Evolutionary conservation across 2,888 invertebrate genomes (phyloP).

Genomic region (Cephus sareptanus): DNA sequence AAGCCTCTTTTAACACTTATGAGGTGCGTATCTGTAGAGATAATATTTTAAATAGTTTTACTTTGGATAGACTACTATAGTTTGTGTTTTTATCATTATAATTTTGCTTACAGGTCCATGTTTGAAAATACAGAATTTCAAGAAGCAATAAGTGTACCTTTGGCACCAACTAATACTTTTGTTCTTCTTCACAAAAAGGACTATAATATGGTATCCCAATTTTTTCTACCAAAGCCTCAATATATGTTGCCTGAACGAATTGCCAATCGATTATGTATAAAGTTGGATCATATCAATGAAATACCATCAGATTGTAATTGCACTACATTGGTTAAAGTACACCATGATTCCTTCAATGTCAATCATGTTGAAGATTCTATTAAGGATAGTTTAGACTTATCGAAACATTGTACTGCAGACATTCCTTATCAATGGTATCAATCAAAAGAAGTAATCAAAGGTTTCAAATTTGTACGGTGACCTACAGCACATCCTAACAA

Average conservation of each 20-base stretch:
- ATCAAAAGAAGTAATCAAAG: slow-evolving; percentile 57
- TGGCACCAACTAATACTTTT: slow-evolving; percentile 61
- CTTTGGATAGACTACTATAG: no score
- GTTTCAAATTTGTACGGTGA: slow-evolving; percentile 58
- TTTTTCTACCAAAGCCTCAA: slow-evolving; percentile 59
- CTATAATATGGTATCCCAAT: slow-evolving; percentile 48
- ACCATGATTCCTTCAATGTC: slow-evolving; percentile 41
- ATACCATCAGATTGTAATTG: slow-evolving; percentile 43
- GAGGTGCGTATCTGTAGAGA: slow-evolving; percentile 45
- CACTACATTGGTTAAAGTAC: slow-evolving; percentile 45
- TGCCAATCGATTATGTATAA: slow-evolving; percentile 47
- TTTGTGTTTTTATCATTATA: not conserved
- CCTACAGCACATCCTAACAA: not conserved
- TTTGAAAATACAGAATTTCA: slow-evolving; percentile 58
- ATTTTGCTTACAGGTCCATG: slow-evolving; percentile 47
- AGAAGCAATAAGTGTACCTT: slow-evolving; percentile 51
- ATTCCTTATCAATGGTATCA: slow-evolving; percentile 57
- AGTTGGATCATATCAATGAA: slow-evolving; percentile 40
- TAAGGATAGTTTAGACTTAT: slow-evolving; percentile 18
- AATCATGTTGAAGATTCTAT: slow-evolving; percentile 23
- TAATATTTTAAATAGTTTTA: not conserved
- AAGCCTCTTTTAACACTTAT: slow-evolving; percentile 60
- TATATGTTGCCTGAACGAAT: slow-evolving; percentile 39
- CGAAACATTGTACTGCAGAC: slow-evolving; percentile 18
- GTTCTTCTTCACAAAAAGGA: slow-evolving; percentile 58